Evolutionary conservation across 2,113 vertebrate genomes (phyloP), one percentile per base, ranked within the genome.

Genomic region (Dipodomys ordii): DNA sequence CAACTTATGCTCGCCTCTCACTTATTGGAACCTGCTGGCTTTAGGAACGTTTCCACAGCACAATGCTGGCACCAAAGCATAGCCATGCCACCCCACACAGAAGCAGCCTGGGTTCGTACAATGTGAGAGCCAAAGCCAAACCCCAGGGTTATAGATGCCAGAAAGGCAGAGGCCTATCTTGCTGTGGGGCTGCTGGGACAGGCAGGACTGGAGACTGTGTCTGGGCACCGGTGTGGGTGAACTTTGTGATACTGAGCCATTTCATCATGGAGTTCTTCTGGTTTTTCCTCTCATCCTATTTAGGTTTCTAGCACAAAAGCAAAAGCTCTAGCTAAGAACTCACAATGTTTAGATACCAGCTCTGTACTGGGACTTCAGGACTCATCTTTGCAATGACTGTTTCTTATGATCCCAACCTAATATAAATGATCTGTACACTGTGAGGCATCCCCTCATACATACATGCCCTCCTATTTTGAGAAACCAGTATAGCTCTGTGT

Each of bases 381-480:
- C 68, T 53, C 78, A 1, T 87, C 13, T 80, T 87, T 57, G 27
- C 49, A 89, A 4, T 44, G 84, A n/a, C 28, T 46, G 19, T 27
- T 90, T 88, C 89, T 62, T 90, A 65, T 22, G 83, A 88, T 77
- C 49, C 92, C 25, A 83, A n/a, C 27, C 32, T 92, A 44, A 12
- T 25, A 57, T 53, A 83, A 72, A 16, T 83, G 49, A 87, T 79
- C 46, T 84, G 2, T 94, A 67, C 74, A 81, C 18, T 57, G 28
- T 68, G 49, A 46, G 27, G 64, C 68, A 90, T 53, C 22, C 67
- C 39, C 46, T 91, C 87, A 87, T 0, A 10, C 15, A 60, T 35
- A 11, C 10, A 19, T n/a, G 15, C n/a, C 19, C 49, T 22, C 11
- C 20, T 25, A 15, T 83, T 94, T 82, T 53, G 39, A 3, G 22